Evolutionary conservation across 2,888 invertebrate species (phyloP).

Genomic region (Drosophila picticornis): DNA sequence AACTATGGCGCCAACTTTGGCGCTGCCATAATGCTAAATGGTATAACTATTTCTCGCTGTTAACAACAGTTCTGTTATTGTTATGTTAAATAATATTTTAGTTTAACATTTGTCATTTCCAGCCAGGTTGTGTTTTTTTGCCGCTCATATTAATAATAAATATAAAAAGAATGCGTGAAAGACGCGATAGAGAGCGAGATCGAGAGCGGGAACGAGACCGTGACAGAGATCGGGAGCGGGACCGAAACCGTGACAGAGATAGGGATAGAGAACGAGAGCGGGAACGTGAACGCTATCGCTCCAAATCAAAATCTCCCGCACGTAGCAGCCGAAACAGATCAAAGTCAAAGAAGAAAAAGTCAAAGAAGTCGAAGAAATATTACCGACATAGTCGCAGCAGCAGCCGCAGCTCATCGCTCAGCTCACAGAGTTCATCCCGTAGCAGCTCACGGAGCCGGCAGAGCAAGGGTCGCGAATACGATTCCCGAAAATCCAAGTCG

Average conservation of each 20-base stretch:
- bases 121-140: not conserved
- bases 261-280: conserved; percentile 66
- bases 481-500: conserved; percentile 70
- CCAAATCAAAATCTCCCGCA: conserved; percentile 66
- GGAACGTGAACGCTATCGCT: conserved; percentile 68
- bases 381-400: conserved; percentile 77
- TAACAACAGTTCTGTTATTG: not conserved
- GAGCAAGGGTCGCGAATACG: conserved; percentile 62
- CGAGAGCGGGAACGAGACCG: conserved; percentile 54
- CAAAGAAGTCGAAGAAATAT: conserved; percentile 79
- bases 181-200: conserved; percentile 57
- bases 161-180: conserved; percentile 58
- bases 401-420: conserved; percentile 69
- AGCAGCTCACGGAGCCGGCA: conserved; percentile 70
- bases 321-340: conserved; percentile 61
- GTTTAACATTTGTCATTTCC: not conserved
- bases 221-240: conserved; percentile 55
- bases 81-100: conserved; percentile 7
- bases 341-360: conserved; percentile 80
- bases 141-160: not conserved
- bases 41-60: not conserved
- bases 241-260: conserved; percentile 58
- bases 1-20: not conserved
- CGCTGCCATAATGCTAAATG: not conserved
- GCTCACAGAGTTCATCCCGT: conserved; percentile 51